phyloP scores from a whole-genome alignment of 2,797 vertebrate genomes.

The Clarias pachynema region DNA sequence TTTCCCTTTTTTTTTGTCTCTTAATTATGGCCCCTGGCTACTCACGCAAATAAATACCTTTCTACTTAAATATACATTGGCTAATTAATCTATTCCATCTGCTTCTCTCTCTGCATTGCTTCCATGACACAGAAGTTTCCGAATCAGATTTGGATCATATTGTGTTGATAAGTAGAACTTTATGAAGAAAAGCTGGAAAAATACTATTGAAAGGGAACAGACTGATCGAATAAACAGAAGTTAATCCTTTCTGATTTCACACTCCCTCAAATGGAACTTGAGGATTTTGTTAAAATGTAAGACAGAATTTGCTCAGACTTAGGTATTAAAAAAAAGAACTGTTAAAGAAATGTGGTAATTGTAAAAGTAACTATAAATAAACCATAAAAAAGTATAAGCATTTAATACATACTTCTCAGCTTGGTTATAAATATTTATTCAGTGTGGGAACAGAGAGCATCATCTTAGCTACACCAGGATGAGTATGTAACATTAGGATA shows the following conservation, averaged over 20 bases:
- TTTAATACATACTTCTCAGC: background rate
- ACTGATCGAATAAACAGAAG: slow-evolving; percentile 44
- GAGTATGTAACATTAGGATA: slow-evolving; percentile 4
- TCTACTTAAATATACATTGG: slow-evolving; percentile 82
- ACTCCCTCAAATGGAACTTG: slow-evolving; percentile 26
- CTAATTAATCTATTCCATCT: slow-evolving; percentile 91
- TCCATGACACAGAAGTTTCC: slow-evolving; percentile 80
- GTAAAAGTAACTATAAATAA: background rate
- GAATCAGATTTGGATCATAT: slow-evolving; percentile 77
- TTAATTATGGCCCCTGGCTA: slow-evolving; percentile 78
- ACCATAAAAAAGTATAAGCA: background rate
- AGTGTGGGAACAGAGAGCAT: background rate
- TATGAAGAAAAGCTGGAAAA: slow-evolving; percentile 52
- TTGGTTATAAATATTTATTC: background rate
- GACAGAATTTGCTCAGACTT: background rate
- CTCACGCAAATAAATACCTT: slow-evolving; percentile 86
- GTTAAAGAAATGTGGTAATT: background rate
- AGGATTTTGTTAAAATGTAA: slow-evolving; percentile 1
- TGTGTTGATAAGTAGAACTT: slow-evolving; percentile 76
- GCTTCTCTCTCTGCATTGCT: slow-evolving; percentile 77
- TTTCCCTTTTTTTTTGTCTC: slow-evolving; percentile 45
- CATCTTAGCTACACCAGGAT: slow-evolving; percentile 2
- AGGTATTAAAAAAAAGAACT: background rate
- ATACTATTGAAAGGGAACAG: slow-evolving; percentile 56
- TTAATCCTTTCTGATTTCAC: slow-evolving; percentile 52